phyloP scores from a whole-genome alignment of 2,113 vertebrate species.

The Oxyura jamaicensis region DNA sequence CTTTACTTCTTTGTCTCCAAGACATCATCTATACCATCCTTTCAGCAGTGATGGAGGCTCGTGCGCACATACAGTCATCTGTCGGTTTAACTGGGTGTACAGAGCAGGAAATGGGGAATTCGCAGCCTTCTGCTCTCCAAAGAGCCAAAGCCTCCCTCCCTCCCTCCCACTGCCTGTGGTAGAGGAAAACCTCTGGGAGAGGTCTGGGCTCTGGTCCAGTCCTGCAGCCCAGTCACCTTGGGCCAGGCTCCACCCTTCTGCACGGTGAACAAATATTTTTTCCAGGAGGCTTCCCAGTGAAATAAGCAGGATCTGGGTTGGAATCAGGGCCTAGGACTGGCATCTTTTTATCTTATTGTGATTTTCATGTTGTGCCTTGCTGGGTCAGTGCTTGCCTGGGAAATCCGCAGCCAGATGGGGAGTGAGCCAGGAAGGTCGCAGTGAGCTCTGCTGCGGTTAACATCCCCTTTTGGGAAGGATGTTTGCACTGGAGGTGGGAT shows the following conservation, averaged over 20 bases:
- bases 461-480: neutral
- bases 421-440: neutral
- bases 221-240: slow-evolving; percentile 45
- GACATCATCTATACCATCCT: neutral
- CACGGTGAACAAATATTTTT: neutral
- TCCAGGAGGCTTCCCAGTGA: neutral
- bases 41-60: neutral
- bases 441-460: neutral
- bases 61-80: neutral
- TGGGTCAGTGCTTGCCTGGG: neutral
- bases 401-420: neutral
- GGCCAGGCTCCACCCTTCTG: neutral
- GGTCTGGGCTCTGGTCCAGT: slow-evolving; percentile 40
- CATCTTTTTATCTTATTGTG: neutral
- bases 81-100: neutral
- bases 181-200: slow-evolving; percentile 23
- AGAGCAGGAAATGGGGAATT: slow-evolving; percentile 29
- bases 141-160: neutral
- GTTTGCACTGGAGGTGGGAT: neutral
- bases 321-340: neutral
- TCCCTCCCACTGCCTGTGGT: neutral
- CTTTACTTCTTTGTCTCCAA: neutral
- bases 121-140: slow-evolving; percentile 49
- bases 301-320: neutral
- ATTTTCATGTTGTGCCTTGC: neutral